Evolutionary conservation across 2,113 vertebrate genomes (phyloP), one percentile per base, ranked within the genome.

Genomic region (Tupaia chinensis): DNA sequence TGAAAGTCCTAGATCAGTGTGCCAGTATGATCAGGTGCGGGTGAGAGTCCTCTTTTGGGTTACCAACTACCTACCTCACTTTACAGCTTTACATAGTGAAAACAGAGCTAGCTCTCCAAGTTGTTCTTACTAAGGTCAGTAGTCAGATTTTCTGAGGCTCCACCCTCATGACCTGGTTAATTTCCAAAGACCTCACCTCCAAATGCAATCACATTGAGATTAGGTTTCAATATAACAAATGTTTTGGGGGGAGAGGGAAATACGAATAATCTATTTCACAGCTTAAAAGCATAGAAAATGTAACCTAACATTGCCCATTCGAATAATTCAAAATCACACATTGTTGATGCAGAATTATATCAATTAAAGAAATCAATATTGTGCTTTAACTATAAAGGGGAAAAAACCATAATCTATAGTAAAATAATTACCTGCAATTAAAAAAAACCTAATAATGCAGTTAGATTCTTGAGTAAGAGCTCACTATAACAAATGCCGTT

Each of bases 261-360:
- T 44, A 70, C 9, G 61, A 70, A 34, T 12, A 60, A 4, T 91
- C 22, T 66, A n/a, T 34, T 66, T 6, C 32, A 53, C 3, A 73
- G 11, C 20, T 20, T 23, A 61, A 84, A 90, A 91, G 61, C 27
- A 78, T 32, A 74, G 53, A 89, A 87, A 96, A 94, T 60, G 32
- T n/a, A 81, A 73, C 13, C 7, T 85, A 80, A 96, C 92, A 19
- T 11, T 10, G 22, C 5, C 32, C 20, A 79, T 73, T 87, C 85
- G 34, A 90, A 61, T 92, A 77, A 88, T 63, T 82, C 25, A 92
- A 70, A 88, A 61, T 20, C 13, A 66, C 15, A 60, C 1, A 66
- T 20, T 65, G 89, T 27, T 74, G 19, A 70, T 82, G 9, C 2
- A 87, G 70, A 83, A 87, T 34, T 29, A 27, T 12, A 27, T 34